phyloP scores from a whole-genome alignment of 2,797 vertebrate species.

The Erethizon dorsatum region DNA sequence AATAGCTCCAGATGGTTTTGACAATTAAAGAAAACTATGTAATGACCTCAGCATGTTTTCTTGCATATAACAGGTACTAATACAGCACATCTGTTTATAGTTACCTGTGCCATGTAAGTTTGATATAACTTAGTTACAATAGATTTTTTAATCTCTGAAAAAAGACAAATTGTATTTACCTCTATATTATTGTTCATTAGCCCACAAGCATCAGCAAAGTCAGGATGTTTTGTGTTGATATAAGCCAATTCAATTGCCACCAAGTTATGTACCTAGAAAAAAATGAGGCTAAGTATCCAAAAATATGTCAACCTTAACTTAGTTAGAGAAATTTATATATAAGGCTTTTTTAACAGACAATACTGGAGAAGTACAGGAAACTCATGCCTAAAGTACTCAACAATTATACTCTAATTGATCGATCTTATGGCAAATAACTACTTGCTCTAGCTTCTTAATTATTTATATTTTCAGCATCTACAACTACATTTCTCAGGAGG shows the following conservation, averaged over 20 bases:
- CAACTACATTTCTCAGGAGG: neutral
- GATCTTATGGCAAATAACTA: slow-evolving; percentile 17
- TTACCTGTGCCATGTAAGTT: slow-evolving; percentile 11
- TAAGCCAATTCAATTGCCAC: slow-evolving; percentile 99
- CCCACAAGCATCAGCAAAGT: slow-evolving; percentile 98
- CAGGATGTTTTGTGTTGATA: slow-evolving; percentile 99
- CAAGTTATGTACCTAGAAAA: slow-evolving; percentile 97
- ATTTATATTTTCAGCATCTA: slow-evolving; percentile 49
- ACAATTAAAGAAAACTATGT: slow-evolving; percentile 39
- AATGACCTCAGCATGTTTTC: slow-evolving; percentile 34
- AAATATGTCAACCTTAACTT: slow-evolving; percentile 41
- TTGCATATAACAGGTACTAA: slow-evolving; percentile 3
- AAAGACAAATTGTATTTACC: slow-evolving; percentile 89
- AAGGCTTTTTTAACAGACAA: slow-evolving; percentile 34
- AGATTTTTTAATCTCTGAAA: slow-evolving; percentile 46
- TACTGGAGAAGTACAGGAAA: slow-evolving; percentile 13
- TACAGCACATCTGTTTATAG: neutral
- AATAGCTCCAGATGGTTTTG: slow-evolving; percentile 7
- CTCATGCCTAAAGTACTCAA: slow-evolving; percentile 9
- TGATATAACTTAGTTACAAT: slow-evolving; percentile 17
- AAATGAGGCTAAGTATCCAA: slow-evolving; percentile 49
- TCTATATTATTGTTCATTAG: slow-evolving; percentile 99
- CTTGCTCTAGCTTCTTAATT: slow-evolving; percentile 50
- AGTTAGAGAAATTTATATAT: slow-evolving; percentile 45
- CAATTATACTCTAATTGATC: slow-evolving; percentile 41